phyloP scores from a whole-genome alignment of 2,888 invertebrate genomes.

The Tanypteryx hageni region DNA sequence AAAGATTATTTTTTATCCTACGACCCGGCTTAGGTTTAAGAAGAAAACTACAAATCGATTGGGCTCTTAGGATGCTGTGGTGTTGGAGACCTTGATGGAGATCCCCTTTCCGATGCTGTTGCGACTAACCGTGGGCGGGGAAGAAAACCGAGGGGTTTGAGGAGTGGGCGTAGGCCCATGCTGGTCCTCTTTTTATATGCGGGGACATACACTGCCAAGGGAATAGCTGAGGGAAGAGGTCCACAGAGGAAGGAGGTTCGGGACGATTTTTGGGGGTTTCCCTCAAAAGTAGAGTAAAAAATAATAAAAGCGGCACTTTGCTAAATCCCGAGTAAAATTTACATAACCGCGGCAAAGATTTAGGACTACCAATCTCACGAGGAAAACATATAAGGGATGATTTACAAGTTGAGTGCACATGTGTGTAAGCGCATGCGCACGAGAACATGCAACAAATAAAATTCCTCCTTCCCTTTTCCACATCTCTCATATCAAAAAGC shows the following conservation, averaged over 20 bases:
- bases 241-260: too few relatives aligned
- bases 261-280: background rate
- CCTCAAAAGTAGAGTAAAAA: background rate
- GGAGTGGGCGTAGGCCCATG: background rate
- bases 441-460: too few relatives aligned
- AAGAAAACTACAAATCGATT: background rate
- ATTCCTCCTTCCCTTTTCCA: too few relatives aligned
- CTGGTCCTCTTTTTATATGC: constrained; percentile 18
- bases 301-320: constrained; percentile 1
- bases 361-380: background rate
- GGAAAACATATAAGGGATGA: background rate
- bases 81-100: background rate
- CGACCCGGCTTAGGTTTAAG: background rate
- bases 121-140: too few relatives aligned
- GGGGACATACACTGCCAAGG: background rate
- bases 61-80: background rate
- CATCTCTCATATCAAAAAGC: too few relatives aligned
- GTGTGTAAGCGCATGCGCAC: too few relatives aligned
- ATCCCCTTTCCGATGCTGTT: background rate
- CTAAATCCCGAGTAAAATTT: background rate
- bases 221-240: background rate
- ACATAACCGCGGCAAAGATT: background rate
- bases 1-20: background rate
- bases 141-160: background rate
- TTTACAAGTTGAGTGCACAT: background rate